Base-by-base conservation (phyloP, 2,113 vertebrate genomes). In the Rissa tridactyla region DNA sequence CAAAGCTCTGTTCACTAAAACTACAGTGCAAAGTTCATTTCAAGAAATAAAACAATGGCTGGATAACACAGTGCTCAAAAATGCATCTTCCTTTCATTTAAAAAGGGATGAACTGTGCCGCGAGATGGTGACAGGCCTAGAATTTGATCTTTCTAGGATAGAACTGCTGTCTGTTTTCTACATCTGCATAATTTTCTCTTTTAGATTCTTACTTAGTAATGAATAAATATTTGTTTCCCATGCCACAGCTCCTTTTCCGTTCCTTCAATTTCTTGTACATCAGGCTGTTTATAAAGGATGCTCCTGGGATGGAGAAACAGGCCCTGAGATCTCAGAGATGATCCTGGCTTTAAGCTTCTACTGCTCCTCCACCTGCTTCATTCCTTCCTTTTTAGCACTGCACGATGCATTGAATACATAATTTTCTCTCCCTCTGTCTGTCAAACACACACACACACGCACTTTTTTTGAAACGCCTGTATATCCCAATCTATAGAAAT, bases 281-380 rank as follows among this genome's bases (percentile, higher is more conserved):
- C 70, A 86, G 60, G 46, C 51, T 93, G 68, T 93, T 96, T 86
- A 90, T 81, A 92, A 93, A 93, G 54, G 79, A 92, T 92, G 94
- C 90, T 93, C 76, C 72, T 78, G 82, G 79, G 96, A 95, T 83
- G 72, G 71, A 93, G 87, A 88, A 93, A 77, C 2, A 1, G 71
- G 81, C 60, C 64, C 21, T 27, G 68, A 95, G 64, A 86, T 93
- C 93, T 92, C 92, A 66, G 66, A 90, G 75, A 88, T 78, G 90
- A 97, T 95, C 90, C 88, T 38, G 62, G 77, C 92, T 94, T 83
- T 92, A 96, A 96, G 95, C 94, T 97, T 90, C 71, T 47, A 77
- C 55, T 44, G 46, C 92, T 83, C 58, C 85, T 94, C 90, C 93
- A 96, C 90, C 76, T 94, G 92, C 79, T 80, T 88, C 82, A 38